Conservation (phyloP, 1,140 invertebrate species). For the Campoletis sonorensis region DNA sequence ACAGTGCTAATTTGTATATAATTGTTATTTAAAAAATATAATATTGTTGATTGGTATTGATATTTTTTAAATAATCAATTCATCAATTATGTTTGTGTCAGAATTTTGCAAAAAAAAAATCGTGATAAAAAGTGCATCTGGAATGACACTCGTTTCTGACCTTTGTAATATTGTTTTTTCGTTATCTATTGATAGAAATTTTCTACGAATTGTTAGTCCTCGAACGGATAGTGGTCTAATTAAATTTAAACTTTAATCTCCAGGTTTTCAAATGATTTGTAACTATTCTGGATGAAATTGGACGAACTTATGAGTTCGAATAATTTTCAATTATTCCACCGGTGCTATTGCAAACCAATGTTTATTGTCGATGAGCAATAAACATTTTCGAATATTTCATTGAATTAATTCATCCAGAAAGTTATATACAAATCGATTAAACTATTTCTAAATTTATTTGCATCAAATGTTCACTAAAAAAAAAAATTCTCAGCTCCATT, state of each 20-base stretch:
- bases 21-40: slow-evolving; percentile 9
- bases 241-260: no score
- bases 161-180: background rate
- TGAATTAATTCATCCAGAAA: no score
- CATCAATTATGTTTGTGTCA: no score
- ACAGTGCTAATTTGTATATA: slow-evolving; percentile 26
- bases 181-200: background rate
- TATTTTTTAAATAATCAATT: background rate
- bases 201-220: background rate
- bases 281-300: no score
- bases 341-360: no score
- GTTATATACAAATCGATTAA: no score
- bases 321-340: no score
- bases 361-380: no score
- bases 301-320: no score
- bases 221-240: no score
- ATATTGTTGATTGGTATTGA: background rate
- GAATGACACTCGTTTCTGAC: slow-evolving; percentile 18
- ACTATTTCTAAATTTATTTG: background rate
- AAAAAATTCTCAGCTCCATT: background rate
- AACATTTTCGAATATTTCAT: no score
- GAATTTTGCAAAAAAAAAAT: background rate
- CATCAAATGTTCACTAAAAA: background rate
- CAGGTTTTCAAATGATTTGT: no score
- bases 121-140: slow-evolving; percentile 38